Base-by-base conservation (phyloP, 2,888 invertebrate species). In the Drosophila ustulata region DNA sequence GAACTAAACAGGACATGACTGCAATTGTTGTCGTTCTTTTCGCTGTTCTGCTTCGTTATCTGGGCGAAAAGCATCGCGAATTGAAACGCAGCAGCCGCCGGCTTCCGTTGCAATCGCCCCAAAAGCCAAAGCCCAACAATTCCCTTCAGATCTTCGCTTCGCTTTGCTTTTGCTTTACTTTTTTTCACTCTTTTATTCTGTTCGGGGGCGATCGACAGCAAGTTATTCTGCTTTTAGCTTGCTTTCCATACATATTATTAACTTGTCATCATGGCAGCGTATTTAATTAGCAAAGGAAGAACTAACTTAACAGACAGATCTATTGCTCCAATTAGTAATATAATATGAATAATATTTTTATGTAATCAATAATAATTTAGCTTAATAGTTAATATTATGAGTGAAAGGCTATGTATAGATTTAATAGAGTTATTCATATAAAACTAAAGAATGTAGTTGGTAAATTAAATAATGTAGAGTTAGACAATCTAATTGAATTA, bases 101-200 rank as follows among this genome's bases (percentile, higher is more conserved):
- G 88, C 86, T 88, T 85, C 84, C 86, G 88, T 86, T 83, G 67
- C 57, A 26, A 37, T 56, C 45, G 30, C 41, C 47, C 39, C 37
- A 58, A 51, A 53, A 30, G 45, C 52, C 67, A 57, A 39, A 11
- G 18, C 9, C 50, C 46, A 28, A 34, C 71, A 47, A 51, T 67
- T 53, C 57, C 45, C 55, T 46, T 52, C 30, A 34, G 50, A 49
- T 49, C 49, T 37, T 37, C 11, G n/a, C 11, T 7, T 32, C 32
- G 9, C 32, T 37, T 37, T 5, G 53, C 49, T 56, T 56, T 56
- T 66, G 87, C 18, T 18, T 18, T 18, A 18, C 18, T 18, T 18
- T 18, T 18, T 18, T 18, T 18, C 18, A 18, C 18, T 18, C 18
- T 18, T 18, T 18, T 18, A 18, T 18, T 18, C 18, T 18, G 18